phyloP scores from a whole-genome alignment of 2,888 invertebrate species.

The Gymnocheta viridis region DNA sequence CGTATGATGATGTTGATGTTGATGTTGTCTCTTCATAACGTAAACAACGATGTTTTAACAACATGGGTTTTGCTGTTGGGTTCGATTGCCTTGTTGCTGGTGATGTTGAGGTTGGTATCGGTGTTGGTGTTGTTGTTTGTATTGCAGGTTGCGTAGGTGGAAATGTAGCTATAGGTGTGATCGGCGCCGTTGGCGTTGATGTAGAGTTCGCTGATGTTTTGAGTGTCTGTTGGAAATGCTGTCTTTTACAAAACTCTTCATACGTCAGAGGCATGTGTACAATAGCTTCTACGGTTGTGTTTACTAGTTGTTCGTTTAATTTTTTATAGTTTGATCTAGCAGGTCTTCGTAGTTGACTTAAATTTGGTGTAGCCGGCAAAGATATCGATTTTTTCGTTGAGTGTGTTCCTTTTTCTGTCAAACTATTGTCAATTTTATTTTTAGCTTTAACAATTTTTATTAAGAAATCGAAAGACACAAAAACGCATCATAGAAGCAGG shows the following conservation, averaged over 20 bases:
- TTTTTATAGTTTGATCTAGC: constrained; percentile 72
- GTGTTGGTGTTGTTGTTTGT: neutral
- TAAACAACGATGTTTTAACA: constrained; percentile 54
- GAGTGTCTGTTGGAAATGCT: constrained; percentile 49
- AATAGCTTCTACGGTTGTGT: constrained; percentile 9
- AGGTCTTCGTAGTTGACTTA: constrained; percentile 73
- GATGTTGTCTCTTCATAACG: constrained; percentile 55
- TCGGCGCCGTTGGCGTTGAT: neutral
- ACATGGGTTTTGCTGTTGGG: constrained; percentile 55
- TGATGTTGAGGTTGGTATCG: constrained; percentile 2
- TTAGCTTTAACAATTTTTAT: constrained; percentile 49
- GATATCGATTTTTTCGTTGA: constrained; percentile 72
- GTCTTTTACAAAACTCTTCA: constrained; percentile 54
- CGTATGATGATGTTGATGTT: constrained; percentile 32
- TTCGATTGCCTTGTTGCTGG: constrained; percentile 10
- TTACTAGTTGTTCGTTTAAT: constrained; percentile 62
- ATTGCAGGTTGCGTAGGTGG: constrained; percentile 9
- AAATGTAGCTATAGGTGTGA: neutral
- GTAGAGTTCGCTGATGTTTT: constrained; percentile 55
- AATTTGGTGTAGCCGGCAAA: constrained; percentile 75
- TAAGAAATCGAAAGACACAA: constrained; percentile 29
- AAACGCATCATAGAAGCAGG: constrained; percentile 29
- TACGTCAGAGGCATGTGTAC: constrained; percentile 68
- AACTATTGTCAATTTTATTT: constrained; percentile 58
- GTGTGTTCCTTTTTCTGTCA: constrained; percentile 52